Evolutionary conservation across 2,113 vertebrate genomes (phyloP).

Genomic region (Balaeniceps rex): DNA sequence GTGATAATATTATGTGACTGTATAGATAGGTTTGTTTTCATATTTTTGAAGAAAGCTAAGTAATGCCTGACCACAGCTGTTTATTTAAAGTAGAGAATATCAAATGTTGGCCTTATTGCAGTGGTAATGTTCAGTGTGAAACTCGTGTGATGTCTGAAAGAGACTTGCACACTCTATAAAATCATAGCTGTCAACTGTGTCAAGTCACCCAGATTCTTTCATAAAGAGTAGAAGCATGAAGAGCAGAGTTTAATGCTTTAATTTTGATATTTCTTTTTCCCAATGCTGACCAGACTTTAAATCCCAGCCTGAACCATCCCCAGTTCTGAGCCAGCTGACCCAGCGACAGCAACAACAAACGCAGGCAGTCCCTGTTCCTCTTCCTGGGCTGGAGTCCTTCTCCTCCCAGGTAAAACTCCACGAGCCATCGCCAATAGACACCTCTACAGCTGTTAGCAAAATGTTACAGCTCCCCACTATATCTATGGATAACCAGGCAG

Average conservation of each 20-base stretch:
- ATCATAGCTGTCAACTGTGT: neutral
- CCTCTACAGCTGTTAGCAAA: constrained; percentile 74
- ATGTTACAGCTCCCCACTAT: constrained; percentile 70
- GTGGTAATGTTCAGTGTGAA: neutral
- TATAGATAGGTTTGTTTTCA: neutral
- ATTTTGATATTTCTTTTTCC: neutral
- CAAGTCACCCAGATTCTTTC: neutral
- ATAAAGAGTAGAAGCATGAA: neutral
- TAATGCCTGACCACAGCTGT: neutral
- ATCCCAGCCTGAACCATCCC: constrained; percentile 92
- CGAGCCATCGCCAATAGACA: constrained; percentile 65
- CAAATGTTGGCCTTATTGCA: neutral
- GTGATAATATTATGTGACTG: neutral
- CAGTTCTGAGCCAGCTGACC: constrained; percentile 90
- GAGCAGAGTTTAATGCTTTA: neutral
- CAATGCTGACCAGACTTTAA: constrained; percentile 80
- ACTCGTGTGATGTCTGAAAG: neutral
- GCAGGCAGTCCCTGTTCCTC: constrained; percentile 63
- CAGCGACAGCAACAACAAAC: constrained; percentile 83
- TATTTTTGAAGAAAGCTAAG: neutral
- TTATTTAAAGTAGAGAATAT: neutral
- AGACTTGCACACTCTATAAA: neutral
- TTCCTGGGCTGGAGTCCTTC: constrained; percentile 81
- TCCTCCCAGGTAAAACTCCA: constrained; percentile 69
- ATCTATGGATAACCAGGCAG: constrained; percentile 69